These are phyloP conservation scores for Napeogenes sylphis DNA, from an alignment of 2,888 invertebrate genomes.

Conservation along the genomic window DNA sequence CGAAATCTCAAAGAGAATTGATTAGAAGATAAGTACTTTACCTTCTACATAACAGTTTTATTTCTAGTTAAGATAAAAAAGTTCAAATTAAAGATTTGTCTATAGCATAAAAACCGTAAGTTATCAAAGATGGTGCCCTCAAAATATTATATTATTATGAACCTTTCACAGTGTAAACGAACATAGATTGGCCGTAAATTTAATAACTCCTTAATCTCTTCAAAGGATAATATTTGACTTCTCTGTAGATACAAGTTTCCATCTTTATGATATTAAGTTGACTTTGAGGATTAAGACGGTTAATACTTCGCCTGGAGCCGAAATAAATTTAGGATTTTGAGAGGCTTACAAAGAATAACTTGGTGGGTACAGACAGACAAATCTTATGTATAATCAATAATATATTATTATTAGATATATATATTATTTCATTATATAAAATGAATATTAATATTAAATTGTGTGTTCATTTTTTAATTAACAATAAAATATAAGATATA, in stretches of 20 bases:
- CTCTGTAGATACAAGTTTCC: constrained; percentile 69
- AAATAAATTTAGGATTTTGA: constrained; percentile 74
- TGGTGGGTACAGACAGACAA: constrained; percentile 52
- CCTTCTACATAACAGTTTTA: too few species aligned
- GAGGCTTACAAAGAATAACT: constrained; percentile 75
- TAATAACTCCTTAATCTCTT: constrained; percentile 70
- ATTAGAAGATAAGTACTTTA: too few species aligned
- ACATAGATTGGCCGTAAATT: constrained; percentile 45
- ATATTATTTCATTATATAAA: too few species aligned
- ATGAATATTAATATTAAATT: too few species aligned
- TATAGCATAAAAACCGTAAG: too few species aligned
- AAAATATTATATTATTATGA: constrained; percentile 1
- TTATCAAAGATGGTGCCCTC: not conserved
- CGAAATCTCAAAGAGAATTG: too few species aligned
- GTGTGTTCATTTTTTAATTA: too few species aligned
- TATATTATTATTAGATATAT: too few species aligned
- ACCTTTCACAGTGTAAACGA: not conserved
- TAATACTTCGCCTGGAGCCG: constrained; percentile 72
- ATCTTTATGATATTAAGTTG: constrained; percentile 76
- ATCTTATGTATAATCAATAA: not conserved
- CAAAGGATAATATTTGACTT: constrained; percentile 73
- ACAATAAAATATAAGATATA: too few species aligned
- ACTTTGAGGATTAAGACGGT: constrained; percentile 72
- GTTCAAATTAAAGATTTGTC: too few species aligned
- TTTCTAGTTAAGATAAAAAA: too few species aligned